Conservation (phyloP, 2,888 invertebrate genomes). For the Eupithecia abbreviata region DNA sequence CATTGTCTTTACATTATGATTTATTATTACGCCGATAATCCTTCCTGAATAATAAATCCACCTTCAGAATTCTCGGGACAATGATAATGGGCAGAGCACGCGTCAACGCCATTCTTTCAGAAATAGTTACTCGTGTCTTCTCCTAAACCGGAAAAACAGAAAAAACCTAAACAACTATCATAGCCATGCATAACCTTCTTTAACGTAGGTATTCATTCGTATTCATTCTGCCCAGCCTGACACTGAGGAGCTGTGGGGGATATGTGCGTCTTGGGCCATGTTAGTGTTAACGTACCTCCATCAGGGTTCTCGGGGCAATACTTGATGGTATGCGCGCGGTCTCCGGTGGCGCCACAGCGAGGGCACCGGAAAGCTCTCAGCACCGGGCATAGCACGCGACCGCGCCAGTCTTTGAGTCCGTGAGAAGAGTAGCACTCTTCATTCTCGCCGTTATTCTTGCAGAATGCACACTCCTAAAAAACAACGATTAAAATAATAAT, state of each 20-base stretch:
- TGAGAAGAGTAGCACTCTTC: slow-evolving; percentile 86
- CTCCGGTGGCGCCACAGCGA: slow-evolving; percentile 88
- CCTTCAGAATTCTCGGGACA: neutral
- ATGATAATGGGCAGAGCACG: neutral
- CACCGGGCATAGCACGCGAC: slow-evolving; percentile 88
- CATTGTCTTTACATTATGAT: neutral
- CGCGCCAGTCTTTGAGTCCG: slow-evolving; percentile 86
- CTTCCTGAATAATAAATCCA: neutral
- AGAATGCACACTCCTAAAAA: slow-evolving; percentile 84
- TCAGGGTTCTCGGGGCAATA: slow-evolving; percentile 68
- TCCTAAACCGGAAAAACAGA: neutral
- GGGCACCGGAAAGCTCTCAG: slow-evolving; percentile 89
- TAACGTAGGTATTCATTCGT: neutral
- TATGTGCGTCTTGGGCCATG: no score
- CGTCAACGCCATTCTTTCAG: neutral
- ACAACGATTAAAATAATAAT: neutral
- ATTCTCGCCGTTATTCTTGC: slow-evolving; percentile 78
- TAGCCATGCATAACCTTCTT: no score
- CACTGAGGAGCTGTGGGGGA: no score
- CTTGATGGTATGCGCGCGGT: slow-evolving; percentile 86
- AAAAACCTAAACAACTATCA: neutral
- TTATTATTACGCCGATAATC: neutral
- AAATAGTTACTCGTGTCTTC: neutral
- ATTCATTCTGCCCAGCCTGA: no score
- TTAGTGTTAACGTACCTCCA: slow-evolving; percentile 47